Conservation (phyloP, 92 coral and sea anemone species). For the Umimayanthus chanpuru region DNA sequence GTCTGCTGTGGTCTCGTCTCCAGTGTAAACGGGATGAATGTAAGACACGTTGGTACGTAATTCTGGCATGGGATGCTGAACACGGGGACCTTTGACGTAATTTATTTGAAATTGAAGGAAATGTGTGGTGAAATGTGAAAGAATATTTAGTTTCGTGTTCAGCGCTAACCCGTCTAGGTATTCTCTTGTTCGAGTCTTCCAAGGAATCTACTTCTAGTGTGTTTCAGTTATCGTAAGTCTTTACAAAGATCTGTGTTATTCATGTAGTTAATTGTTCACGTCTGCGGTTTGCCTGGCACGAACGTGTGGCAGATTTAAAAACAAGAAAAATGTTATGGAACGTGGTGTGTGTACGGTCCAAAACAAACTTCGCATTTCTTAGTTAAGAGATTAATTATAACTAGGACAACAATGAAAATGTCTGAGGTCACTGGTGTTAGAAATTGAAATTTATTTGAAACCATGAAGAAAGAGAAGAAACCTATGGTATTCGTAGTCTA, state of each 20-base stretch:
- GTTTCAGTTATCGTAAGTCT: slow-evolving; percentile 2
- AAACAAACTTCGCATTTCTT: background rate
- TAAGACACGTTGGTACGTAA: slow-evolving; percentile 15
- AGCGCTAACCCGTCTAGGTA: background rate
- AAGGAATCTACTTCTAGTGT: background rate
- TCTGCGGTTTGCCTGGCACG: background rate
- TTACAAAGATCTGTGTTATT: background rate
- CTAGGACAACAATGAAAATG: background rate
- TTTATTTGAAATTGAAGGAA: slow-evolving; percentile 42
- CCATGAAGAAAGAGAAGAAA: too few relatives aligned
- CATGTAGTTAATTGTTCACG: background rate
- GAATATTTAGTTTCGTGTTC: background rate
- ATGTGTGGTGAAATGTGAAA: background rate
- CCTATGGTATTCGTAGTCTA: too few relatives aligned
- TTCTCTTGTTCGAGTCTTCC: background rate
- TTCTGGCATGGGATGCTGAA: background rate
- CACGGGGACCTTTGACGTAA: background rate
- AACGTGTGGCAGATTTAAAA: background rate
- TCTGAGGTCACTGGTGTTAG: too few relatives aligned
- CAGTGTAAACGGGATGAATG: background rate
- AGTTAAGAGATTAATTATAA: background rate
- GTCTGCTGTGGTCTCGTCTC: too few relatives aligned
- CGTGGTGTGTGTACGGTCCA: background rate
- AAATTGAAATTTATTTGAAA: too few relatives aligned
- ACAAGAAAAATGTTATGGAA: background rate